Conservation (phyloP, 2,113 vertebrate genomes). For the Centrocercus urophasianus region DNA sequence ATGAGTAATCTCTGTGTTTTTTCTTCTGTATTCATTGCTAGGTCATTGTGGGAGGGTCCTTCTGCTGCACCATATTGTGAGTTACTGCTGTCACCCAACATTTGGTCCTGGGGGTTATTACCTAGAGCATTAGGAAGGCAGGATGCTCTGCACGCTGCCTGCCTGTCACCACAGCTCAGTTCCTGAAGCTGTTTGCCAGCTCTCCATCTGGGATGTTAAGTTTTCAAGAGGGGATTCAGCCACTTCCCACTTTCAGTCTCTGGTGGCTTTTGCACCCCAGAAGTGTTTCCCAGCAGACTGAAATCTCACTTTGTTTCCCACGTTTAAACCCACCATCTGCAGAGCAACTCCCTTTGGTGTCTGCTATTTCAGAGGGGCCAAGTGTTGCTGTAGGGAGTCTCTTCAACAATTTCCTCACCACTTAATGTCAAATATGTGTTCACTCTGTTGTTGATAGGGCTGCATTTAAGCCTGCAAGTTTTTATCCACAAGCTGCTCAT, state of each 20-base stretch:
- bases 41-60: not conserved
- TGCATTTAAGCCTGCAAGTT: not conserved
- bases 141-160: not conserved
- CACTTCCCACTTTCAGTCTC: not conserved
- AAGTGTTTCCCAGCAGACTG: not conserved
- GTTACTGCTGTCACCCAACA: not conserved
- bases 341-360: not conserved
- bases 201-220: not conserved
- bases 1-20: not conserved
- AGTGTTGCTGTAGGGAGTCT: not conserved
- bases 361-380: not conserved
- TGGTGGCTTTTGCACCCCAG: not conserved
- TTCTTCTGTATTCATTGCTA: slow-evolving; percentile 5
- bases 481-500: not conserved
- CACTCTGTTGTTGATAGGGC: not conserved
- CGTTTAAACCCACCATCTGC: not conserved
- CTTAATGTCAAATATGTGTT: not conserved
- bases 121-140: not conserved
- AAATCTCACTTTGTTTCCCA: not conserved
- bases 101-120: not conserved
- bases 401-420: not conserved
- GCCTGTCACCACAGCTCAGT: not conserved
- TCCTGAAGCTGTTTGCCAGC: not conserved
- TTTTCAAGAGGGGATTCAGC: not conserved
- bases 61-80: not conserved